Percentiles rank a stretch among this genome's conserved stretches.
Evolutionary conservation across 92 coral and sea anemone species (phyloP).

Genomic region (Virgularia gustaviana): DNA sequence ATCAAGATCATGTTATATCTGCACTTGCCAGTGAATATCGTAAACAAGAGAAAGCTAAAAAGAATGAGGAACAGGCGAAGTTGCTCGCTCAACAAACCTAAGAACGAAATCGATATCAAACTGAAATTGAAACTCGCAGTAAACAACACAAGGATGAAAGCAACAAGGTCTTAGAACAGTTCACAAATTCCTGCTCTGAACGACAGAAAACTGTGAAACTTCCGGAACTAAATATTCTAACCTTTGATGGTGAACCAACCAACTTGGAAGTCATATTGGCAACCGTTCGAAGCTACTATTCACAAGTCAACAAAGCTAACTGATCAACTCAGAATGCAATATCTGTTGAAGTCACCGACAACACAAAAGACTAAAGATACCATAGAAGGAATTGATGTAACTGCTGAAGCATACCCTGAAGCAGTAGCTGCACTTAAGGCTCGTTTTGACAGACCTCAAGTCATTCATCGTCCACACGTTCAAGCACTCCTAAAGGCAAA

Average conservation of each 20-base stretch:
- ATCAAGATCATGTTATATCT: background rate
- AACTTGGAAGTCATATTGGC: slow-evolving; percentile 61
- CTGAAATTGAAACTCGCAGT: slow-evolving; percentile 10
- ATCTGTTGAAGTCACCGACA: slow-evolving; percentile 45
- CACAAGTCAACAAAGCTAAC: slow-evolving; percentile 48
- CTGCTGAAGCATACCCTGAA: slow-evolving; percentile 54
- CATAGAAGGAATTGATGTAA: slow-evolving; percentile 49
- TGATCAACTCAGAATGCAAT: slow-evolving; percentile 47
- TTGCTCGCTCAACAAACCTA: background rate
- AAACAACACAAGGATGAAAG: slow-evolving; percentile 29
- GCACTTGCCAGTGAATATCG: background rate
- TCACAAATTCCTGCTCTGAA: slow-evolving; percentile 3
- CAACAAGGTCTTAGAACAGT: background rate
- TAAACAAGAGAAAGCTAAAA: background rate
- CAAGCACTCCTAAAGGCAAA: slow-evolving; percentile 48
- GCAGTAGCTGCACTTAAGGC: slow-evolving; percentile 45
- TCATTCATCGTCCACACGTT: slow-evolving; percentile 55
- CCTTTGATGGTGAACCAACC: slow-evolving; percentile 50
- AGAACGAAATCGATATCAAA: slow-evolving; percentile 24
- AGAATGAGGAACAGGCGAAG: background rate
- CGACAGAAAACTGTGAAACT: slow-evolving; percentile 19
- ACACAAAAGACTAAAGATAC: slow-evolving; percentile 50
- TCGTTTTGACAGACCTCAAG: slow-evolving; percentile 52
- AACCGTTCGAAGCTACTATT: slow-evolving; percentile 56
- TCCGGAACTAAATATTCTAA: slow-evolving; percentile 43